These are phyloP conservation scores for Opisthocomus hoazin DNA, from an alignment of 2,113 vertebrate genomes.

Conservation along the genomic window DNA sequence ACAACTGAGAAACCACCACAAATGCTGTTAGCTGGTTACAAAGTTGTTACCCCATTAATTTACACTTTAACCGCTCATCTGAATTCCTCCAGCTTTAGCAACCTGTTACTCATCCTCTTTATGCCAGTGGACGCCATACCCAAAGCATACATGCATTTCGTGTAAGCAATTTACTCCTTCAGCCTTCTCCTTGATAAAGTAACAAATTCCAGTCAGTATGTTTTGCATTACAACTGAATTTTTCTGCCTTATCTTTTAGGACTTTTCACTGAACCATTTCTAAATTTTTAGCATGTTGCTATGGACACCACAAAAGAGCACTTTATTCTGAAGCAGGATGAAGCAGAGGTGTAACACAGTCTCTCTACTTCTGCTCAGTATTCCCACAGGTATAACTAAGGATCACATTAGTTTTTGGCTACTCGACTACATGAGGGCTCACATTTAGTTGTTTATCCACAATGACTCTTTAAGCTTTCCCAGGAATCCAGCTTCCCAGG, in stretches of 20 bases:
- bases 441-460: neutral
- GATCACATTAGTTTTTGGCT: neutral
- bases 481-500: neutral
- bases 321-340: neutral
- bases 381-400: neutral
- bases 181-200: neutral
- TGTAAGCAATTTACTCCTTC: neutral
- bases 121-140: neutral
- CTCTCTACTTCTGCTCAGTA: neutral
- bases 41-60: neutral
- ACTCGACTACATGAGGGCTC: fast-evolving
- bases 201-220: neutral
- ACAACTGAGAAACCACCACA: neutral
- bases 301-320: neutral
- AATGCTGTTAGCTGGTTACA: neutral
- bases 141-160: fast-evolving
- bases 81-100: neutral
- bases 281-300: conserved; percentile 8
- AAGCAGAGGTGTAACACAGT: neutral
- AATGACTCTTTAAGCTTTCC: neutral
- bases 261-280: neutral
- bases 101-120: neutral
- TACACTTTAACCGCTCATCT: neutral
- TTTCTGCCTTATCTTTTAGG: neutral
- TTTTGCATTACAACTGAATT: neutral